Base-by-base conservation (phyloP, 2,888 invertebrate species). In the Luperina testacea region DNA sequence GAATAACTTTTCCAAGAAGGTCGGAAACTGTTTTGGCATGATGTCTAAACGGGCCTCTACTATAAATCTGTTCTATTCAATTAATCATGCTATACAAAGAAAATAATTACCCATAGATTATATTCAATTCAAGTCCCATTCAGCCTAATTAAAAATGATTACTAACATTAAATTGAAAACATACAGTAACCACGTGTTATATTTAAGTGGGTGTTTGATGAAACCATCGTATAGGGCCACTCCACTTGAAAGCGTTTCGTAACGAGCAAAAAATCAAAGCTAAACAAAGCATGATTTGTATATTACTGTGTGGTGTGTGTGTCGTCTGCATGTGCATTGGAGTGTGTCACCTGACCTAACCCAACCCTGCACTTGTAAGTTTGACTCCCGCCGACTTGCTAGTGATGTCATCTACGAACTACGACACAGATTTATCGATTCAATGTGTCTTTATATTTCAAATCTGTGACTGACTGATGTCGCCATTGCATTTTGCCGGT, bases 281-380 rank as follows among this genome's bases (percentile, higher is more conserved):
- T 74, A 90, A 86, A 90, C 87, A 88, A 89, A 89, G 81, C 70
- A 80, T 88, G 80, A 86, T 90, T 83, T 87, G 88, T 89, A 77
- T 82, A 78, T 82, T 76, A 72, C 78, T 85, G 81, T 83, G 87
- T 84, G 80, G 81, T 68, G 78, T 78, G 77, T 85, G 77, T 85
- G 87, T 86, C 87, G 82, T 77, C 89, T 91, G 91, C 93, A 93
- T 93, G 94, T 94, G 94, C 93, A 92, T 88, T 91, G 90, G 86
- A 92, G 94, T 92, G 92, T 93, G 95, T 92, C 96, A 96, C 96
- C 96, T 96, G 96, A 96, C 96, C 96, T 96, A 93, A 94, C 95
- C 93, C 95, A 96, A 96, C 94, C 91, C 92, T 94, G 94, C 96
- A 96, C 96, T 96, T 96, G 96, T 94, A 86, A 69, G 83, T 83